phyloP scores from a whole-genome alignment of 2,113 vertebrate genomes.

The Chaetodon auriga region DNA sequence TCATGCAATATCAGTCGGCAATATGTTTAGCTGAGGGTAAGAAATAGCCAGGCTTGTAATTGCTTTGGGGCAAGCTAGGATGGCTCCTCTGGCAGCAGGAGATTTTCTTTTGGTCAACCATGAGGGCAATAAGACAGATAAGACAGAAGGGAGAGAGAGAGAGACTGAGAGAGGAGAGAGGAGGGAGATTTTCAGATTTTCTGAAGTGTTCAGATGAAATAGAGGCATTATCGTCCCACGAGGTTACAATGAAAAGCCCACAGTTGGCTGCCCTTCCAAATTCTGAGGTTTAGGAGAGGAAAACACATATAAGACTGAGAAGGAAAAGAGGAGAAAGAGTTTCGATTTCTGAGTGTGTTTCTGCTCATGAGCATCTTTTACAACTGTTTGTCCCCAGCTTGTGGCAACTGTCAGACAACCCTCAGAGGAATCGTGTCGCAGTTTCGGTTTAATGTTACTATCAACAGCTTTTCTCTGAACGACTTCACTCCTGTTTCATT shows the following conservation, averaged over 20 bases:
- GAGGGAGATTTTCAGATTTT: conserved; percentile 65
- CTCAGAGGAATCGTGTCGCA: conserved; percentile 54
- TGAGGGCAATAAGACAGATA: conserved; percentile 74
- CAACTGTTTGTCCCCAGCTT: conserved; percentile 35
- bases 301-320: conserved; percentile 13
- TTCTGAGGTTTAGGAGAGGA: conserved; percentile 31
- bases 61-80: conserved; percentile 80
- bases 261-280: conserved; percentile 54
- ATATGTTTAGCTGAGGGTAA: conserved; percentile 75
- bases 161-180: conserved; percentile 16
- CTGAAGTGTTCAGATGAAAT: conserved; percentile 57
- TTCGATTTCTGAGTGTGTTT: conserved; percentile 58
- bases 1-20: conserved; percentile 73
- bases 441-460: conserved; percentile 41
- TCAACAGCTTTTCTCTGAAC: conserved; percentile 56
- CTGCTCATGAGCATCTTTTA: conserved; percentile 27
- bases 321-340: conserved; percentile 9
- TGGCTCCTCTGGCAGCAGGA: conserved; percentile 65
- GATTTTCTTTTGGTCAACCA: conserved; percentile 73
- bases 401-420: conserved; percentile 22
- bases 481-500: conserved; percentile 53
- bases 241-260: conserved; percentile 55
- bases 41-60: conserved; percentile 80
- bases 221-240: conserved; percentile 55
- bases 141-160: conserved; percentile 40